Evolutionary conservation across 2,888 invertebrate genomes (phyloP).

Genomic region (Brachyptera putata): DNA sequence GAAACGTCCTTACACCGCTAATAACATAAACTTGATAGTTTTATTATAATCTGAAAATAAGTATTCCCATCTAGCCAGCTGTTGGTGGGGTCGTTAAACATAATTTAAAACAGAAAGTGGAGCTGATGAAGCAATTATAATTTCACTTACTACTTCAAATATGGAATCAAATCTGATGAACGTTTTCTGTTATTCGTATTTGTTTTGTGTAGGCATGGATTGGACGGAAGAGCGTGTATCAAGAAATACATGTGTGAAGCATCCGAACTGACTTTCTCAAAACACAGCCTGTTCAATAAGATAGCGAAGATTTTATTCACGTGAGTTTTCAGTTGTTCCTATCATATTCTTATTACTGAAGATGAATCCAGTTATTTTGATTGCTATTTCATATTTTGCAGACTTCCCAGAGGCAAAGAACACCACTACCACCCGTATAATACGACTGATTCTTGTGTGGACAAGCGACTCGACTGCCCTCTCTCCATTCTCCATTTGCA

Average conservation of each 20-base stretch:
- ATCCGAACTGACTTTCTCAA: slow-evolving; percentile 56
- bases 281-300: slow-evolving; percentile 51
- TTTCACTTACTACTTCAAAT: too few relatives aligned
- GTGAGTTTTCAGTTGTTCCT: neutral
- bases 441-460: neutral
- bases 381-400: neutral
- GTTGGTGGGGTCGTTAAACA: too few relatives aligned
- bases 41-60: too few relatives aligned
- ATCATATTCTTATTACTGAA: too few relatives aligned
- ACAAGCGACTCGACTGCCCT: neutral
- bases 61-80: too few relatives aligned
- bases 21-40: too few relatives aligned
- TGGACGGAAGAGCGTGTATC: slow-evolving; percentile 57
- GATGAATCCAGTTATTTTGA: too few relatives aligned
- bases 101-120: too few relatives aligned
- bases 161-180: too few relatives aligned
- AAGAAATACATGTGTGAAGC: slow-evolving; percentile 63
- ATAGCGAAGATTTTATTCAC: neutral
- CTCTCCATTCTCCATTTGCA: neutral
- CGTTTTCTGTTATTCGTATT: too few relatives aligned
- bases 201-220: slow-evolving; percentile 52
- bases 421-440: slow-evolving; percentile 4
- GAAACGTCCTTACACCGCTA: too few relatives aligned
- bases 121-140: too few relatives aligned
- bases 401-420: slow-evolving; percentile 1